Evolutionary conservation across 2,797 vertebrate species (phyloP), one percentile per base, ranked within the genome.

Genomic region (Nothura maculosa): DNA sequence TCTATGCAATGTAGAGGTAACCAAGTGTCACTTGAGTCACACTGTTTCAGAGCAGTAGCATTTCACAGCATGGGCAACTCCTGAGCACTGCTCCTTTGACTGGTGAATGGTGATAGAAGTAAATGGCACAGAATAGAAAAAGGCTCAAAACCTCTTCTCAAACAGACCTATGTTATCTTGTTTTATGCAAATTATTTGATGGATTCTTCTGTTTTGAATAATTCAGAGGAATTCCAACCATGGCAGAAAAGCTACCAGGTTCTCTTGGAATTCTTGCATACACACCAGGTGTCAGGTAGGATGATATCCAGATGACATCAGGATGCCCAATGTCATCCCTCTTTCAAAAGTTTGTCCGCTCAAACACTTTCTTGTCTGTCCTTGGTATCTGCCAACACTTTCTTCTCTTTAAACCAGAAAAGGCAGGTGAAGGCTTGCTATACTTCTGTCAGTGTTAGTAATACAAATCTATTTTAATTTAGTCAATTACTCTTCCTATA

Each of bases 11-110:
- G 28, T 0, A 66, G 30, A 48, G 9, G 22, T 1, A 76, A 13
- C 1, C 22, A 1, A 70, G 1, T 54, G 57, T 78, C 3, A 0
- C 42, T 62, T 47, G 20, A 80, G 54, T 30, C 38, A 27, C 0
- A 21, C 20, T 36, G 43, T 21, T 92, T 12, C 52, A 77, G 76
- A 58, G 10, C 3, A 75, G n/a, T 66, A 7, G 8, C 4, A 47
- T 77, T 83, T 89, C 28, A 66, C 50, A 89, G 18, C 0, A 0
- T 1, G 1, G 69, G 43, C 21, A 57, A 34, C 45, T 52, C 50
- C 38, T 69, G 45, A 64, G 40, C 55, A 30, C 42, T 50, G 20
- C 28, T 47, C 21, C 50, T 27, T 40, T 14, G 74, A 11, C 38
- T 16, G 24, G 14, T 9, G 12, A 78, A 72, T 6, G 45, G 24